Evolutionary conservation across 2,113 vertebrate genomes (phyloP), one percentile per base, ranked within the genome.

Genomic region (Calidris pygmaea): DNA sequence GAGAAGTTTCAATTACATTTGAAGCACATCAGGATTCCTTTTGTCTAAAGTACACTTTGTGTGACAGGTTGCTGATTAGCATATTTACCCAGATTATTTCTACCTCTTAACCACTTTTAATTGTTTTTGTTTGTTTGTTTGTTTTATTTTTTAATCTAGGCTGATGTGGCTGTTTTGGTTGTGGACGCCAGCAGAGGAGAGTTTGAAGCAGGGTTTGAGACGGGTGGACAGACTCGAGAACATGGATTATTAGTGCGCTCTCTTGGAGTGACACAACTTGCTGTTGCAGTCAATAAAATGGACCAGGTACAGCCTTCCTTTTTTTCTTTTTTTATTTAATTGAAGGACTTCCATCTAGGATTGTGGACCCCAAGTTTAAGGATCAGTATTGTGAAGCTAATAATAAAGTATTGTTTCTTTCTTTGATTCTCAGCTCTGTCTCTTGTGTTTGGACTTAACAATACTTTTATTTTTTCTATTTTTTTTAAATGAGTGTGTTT

Each of bases 151-250:
- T 32, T 19, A 35, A 87, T 66, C 14, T 94, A 99, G 99, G 99
- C 99, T 5, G 99, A 99, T 80, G 99, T 99, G 62, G 99, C 99
- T 4, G 95, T 99, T 95, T 97, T 99, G 62, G 99, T 99, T 95
- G 99, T 99, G 81, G 99, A 99, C 75, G 99, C 99, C 91, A 99
- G 99, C 97, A 98, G 99, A 76, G 99, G 99, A 67, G 99, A 99
- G 96, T 99, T 99, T 94, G 99, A 99, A 98, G 99, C 99, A 5
- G 99, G 99, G 7, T 99, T 99, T 89, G 99, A 99, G 92, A 99
- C 99, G 0, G 99, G 99, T 12, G 99, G 99, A 82, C 99, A 99
- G 80, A 99, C 99, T 60, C 98, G 99, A 93, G 99, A 99, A 86
- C 99, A 99, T 73, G 99, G 98, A n/a, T 97, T 99, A 58, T 95